Percentiles rank a stretch among this genome's conserved stretches.
Conservation (phyloP, 2,113 vertebrate genomes). For the Rhodinocichla rosea region DNA sequence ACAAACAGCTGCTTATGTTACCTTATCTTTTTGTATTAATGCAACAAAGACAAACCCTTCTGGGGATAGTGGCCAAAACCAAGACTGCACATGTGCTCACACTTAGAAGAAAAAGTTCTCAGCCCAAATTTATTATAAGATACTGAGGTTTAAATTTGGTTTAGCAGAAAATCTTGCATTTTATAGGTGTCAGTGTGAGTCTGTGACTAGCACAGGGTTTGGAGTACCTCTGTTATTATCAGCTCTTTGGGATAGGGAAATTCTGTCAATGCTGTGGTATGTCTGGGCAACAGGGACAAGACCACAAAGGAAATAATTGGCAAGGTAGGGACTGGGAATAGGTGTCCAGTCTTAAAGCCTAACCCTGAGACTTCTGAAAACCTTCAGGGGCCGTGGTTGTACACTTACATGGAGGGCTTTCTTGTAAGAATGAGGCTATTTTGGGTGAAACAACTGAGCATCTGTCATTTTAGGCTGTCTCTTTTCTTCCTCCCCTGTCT, state of each 20-base stretch:
- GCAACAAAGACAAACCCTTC: not conserved
- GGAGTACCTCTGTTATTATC: not conserved
- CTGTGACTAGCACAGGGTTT: not conserved
- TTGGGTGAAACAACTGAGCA: not conserved
- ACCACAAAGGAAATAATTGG: not conserved
- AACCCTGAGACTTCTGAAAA: not conserved
- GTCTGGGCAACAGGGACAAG: not conserved
- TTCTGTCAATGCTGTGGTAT: not conserved
- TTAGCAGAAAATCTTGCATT: not conserved
- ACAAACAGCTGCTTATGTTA: not conserved
- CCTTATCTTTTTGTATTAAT: not conserved
- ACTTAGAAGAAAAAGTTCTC: not conserved
- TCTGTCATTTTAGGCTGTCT: not conserved
- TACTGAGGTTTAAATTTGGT: not conserved
- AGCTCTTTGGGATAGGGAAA: not conserved
- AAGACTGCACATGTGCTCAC: not conserved
- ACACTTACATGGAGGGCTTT: fast-evolving
- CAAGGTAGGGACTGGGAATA: not conserved
- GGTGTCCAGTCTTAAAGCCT: not conserved
- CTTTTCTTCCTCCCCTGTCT: not conserved
- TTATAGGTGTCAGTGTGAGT: not conserved
- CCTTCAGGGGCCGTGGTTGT: not conserved
- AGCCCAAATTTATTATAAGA: not conserved
- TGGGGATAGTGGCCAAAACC: not conserved
- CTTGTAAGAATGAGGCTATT: not conserved